These are phyloP conservation scores for Melanotaenia nigrans DNA, from an alignment of 2,797 vertebrate genomes.

Conservation along the genomic window DNA sequence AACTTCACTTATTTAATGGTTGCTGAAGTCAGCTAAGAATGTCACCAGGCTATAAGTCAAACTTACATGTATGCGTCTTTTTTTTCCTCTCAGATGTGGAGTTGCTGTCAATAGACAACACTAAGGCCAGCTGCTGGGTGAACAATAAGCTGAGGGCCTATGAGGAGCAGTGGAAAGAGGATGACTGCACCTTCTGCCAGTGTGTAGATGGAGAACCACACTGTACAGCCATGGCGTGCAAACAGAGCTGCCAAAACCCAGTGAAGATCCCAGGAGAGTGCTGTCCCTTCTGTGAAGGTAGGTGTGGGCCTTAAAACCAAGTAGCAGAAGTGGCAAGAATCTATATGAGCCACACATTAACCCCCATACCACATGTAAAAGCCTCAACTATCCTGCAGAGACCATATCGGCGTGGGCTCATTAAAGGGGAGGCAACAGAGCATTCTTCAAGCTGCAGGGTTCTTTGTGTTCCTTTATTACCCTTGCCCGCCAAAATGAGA, in stretches of 20 bases:
- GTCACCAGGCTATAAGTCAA: slow-evolving; percentile 5
- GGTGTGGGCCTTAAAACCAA: not conserved
- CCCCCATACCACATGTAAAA: slow-evolving; percentile 35
- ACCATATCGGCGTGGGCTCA: slow-evolving; percentile 69
- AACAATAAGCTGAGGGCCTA: slow-evolving; percentile 81
- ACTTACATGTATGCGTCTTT: not conserved
- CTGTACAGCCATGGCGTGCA: slow-evolving; percentile 89
- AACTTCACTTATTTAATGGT: not conserved
- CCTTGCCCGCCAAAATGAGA: slow-evolving; percentile 75
- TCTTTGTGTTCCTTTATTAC: slow-evolving; percentile 81
- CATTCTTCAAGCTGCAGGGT: slow-evolving; percentile 76
- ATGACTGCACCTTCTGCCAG: slow-evolving; percentile 89
- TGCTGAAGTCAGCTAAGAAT: slow-evolving; percentile 35
- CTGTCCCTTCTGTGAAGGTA: slow-evolving; percentile 88
- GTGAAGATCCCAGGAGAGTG: slow-evolving; percentile 87
- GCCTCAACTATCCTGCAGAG: slow-evolving; percentile 59
- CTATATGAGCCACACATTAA: slow-evolving; percentile 19
- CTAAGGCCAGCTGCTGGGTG: slow-evolving; percentile 85
- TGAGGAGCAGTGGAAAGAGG: slow-evolving; percentile 88
- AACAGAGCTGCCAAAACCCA: slow-evolving; percentile 86
- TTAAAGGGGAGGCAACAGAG: slow-evolving; percentile 75
- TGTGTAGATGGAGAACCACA: slow-evolving; percentile 85
- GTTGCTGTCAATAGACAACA: slow-evolving; percentile 80
- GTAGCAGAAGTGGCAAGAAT: not conserved
- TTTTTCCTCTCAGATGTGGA: slow-evolving; percentile 77